Evolutionary conservation across 2,888 invertebrate genomes (phyloP).

Genomic region (Tyria jacobaeae): DNA sequence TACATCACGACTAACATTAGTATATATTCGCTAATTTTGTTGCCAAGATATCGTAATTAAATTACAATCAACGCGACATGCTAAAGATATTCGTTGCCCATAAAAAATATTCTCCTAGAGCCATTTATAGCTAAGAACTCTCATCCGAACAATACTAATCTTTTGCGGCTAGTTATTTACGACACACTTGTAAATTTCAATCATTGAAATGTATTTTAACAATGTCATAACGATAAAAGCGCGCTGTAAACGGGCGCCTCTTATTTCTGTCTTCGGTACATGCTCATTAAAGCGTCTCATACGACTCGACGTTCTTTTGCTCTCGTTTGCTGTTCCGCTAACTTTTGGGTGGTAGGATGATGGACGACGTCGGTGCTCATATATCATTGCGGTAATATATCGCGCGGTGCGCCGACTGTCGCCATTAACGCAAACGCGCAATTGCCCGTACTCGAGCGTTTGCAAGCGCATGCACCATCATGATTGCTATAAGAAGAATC

Average conservation of each 20-base stretch:
- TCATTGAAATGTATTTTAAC: slow-evolving; percentile 74
- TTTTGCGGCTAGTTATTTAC: slow-evolving; percentile 56
- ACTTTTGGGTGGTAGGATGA: slow-evolving; percentile 86
- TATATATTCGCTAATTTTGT: slow-evolving; percentile 29
- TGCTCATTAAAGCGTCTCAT: slow-evolving; percentile 82
- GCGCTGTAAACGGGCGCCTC: slow-evolving; percentile 75
- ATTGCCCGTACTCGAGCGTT: slow-evolving; percentile 70
- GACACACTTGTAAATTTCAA: slow-evolving; percentile 63
- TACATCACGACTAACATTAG: slow-evolving; percentile 24
- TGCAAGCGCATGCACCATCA: slow-evolving; percentile 58
- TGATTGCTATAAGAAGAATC: slow-evolving; percentile 74
- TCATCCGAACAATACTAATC: slow-evolving; percentile 40
- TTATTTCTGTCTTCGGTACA: slow-evolving; percentile 85
- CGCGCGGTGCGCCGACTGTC: slow-evolving; percentile 83
- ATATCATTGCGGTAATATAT: slow-evolving; percentile 85
- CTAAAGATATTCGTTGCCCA: slow-evolving; percentile 27
- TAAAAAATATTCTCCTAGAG: slow-evolving; percentile 23
- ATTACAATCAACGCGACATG: slow-evolving; percentile 27
- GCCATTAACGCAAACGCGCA: slow-evolving; percentile 84
- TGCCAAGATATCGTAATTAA: slow-evolving; percentile 18
- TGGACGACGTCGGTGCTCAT: slow-evolving; percentile 82
- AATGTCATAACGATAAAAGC: slow-evolving; percentile 82
- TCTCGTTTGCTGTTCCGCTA: slow-evolving; percentile 78
- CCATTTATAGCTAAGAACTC: slow-evolving; percentile 38
- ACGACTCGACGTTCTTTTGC: slow-evolving; percentile 73